phyloP scores from a whole-genome alignment of 2,113 vertebrate species.

The Balaeniceps rex region DNA sequence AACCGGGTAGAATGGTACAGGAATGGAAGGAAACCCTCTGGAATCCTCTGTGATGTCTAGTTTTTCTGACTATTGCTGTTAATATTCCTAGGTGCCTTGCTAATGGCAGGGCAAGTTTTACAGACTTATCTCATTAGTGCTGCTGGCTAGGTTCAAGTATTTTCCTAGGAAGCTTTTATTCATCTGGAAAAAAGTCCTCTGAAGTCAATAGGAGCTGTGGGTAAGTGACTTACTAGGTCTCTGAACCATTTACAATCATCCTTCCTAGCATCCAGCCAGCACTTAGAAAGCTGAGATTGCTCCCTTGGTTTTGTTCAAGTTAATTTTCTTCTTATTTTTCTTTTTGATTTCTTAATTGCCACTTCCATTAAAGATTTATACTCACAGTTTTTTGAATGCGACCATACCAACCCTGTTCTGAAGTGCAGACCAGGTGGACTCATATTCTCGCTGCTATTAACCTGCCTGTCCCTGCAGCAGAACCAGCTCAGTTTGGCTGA shows the following conservation, averaged over 20 bases:
- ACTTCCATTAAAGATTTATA: not conserved
- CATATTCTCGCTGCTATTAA: not conserved
- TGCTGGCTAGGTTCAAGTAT: not conserved
- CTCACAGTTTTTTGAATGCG: fast-evolving
- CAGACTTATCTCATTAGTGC: not conserved
- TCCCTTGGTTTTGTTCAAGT: not conserved
- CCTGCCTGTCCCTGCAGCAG: not conserved
- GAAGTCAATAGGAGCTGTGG: not conserved
- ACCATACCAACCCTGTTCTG: not conserved
- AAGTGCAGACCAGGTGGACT: not conserved
- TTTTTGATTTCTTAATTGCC: not conserved
- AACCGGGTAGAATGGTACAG: not conserved
- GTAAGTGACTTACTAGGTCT: not conserved
- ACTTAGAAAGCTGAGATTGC: not conserved
- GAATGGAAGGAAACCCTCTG: not conserved
- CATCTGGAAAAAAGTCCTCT: not conserved
- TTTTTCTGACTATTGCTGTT: not conserved
- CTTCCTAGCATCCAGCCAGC: not conserved
- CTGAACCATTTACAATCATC: not conserved
- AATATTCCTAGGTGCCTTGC: not conserved
- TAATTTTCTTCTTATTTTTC: not conserved
- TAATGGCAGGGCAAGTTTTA: not conserved
- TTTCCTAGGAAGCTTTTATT: not conserved
- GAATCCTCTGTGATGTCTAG: not conserved
- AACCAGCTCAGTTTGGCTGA: not conserved